A percentile compares a stretch with the other conserved stretches of the same genome.
Evolutionary conservation across 2,797 vertebrate genomes (phyloP).

Genomic region (Myotis planiceps): DNA sequence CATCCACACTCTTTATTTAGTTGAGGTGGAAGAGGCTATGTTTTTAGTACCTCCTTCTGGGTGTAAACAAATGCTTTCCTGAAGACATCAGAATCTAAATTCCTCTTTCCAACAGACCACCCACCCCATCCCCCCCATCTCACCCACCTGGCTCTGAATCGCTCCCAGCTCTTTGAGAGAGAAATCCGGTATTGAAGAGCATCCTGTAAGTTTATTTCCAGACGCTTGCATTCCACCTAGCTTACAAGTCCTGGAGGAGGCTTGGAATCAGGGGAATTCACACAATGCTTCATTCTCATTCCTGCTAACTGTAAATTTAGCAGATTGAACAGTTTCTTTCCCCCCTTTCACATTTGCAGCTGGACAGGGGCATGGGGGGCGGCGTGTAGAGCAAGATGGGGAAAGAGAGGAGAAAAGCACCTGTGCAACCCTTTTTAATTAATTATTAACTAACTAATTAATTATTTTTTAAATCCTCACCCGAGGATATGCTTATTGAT

Average conservation of each 20-base stretch:
- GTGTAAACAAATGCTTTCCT: neutral
- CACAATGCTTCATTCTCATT: neutral
- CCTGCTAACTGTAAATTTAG: conserved; percentile 56
- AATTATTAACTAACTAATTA: neutral
- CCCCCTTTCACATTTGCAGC: neutral
- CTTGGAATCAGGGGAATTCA: neutral
- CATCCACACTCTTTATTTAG: neutral
- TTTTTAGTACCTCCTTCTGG: neutral
- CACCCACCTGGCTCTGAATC: neutral
- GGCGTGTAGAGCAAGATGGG: neutral
- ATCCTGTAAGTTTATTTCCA: conserved; percentile 16
- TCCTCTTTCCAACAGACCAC: neutral
- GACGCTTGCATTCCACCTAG: neutral
- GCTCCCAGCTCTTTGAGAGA: neutral
- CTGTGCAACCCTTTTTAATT: neutral
- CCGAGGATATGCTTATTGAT: neutral
- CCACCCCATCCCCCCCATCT: neutral
- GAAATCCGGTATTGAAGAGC: conserved; percentile 11
- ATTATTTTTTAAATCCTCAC: neutral
- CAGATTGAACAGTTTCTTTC: neutral
- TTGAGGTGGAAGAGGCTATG: neutral
- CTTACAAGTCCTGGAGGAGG: conserved; percentile 12
- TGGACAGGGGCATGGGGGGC: neutral
- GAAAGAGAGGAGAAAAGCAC: neutral
- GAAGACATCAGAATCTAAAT: neutral